Conservation (phyloP, 64 coral and sea anemone genomes). For the Hydrozoanthus tunicans region DNA sequence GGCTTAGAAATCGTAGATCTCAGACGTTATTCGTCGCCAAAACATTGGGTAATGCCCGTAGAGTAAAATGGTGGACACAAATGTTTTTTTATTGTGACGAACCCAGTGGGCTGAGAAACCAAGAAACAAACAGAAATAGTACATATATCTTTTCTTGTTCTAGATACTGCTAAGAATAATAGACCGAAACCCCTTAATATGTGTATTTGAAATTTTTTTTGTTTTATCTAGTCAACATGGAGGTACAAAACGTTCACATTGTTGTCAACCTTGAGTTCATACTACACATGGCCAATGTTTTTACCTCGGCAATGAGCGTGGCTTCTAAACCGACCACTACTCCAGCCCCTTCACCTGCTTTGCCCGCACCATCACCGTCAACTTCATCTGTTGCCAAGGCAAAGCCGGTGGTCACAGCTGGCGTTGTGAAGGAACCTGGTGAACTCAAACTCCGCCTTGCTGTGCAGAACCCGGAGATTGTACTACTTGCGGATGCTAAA, state of each 20-base stretch:
- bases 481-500: slow-evolving; percentile 90
- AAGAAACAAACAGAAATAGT: too few relatives aligned
- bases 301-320: slow-evolving; percentile 70
- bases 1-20: too few relatives aligned
- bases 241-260: slow-evolving; percentile 65
- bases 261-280: slow-evolving; percentile 88
- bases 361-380: slow-evolving; percentile 29
- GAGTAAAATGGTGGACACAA: too few relatives aligned
- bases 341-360: not conserved
- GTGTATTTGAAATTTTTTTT: not conserved
- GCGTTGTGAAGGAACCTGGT: slow-evolving; percentile 61
- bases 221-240: slow-evolving; percentile 64
- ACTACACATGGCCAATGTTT: slow-evolving; percentile 69
- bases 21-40: too few relatives aligned
- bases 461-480: slow-evolving; percentile 86
- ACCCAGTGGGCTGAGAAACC: too few relatives aligned
- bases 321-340: slow-evolving; percentile 28
- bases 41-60: too few relatives aligned
- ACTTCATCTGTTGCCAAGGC: slow-evolving; percentile 26
- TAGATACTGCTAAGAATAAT: too few relatives aligned
- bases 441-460: slow-evolving; percentile 64
- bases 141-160: too few relatives aligned
- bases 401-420: not conserved
- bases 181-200: too few relatives aligned
- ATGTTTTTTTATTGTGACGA: too few relatives aligned